Evolutionary conservation across 2,113 vertebrate species (phyloP), one percentile per base, ranked within the genome.

Genomic region (Spheniscus mendiculus): DNA sequence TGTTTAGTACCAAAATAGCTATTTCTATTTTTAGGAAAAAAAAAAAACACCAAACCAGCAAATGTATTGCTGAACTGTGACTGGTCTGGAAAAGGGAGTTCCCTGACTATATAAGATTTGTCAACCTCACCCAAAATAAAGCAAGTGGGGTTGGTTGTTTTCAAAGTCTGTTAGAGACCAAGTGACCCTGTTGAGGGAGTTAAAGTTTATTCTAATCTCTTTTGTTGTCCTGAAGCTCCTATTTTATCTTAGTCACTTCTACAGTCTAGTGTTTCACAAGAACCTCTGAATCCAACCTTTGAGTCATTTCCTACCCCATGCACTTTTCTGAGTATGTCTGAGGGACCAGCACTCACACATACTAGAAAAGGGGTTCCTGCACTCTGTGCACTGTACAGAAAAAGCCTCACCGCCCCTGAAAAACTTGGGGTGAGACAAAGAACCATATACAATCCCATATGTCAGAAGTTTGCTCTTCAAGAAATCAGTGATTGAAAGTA

Each of bases 1-100:
- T 97, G 83, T 94, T 92, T 92, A 59, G 29, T 82, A 87, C 38
- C 49, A 71, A 87, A 89, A 95, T 53, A 93, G 94, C 49, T 56
- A 62, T 29, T 76, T 56, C 56, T n/a, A 22, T n/a, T 58, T 22
- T 58, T 58, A n/a, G 29, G 5, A 25, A 40, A 17, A 42, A 79
- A 58, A 42, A 38, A 38, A 36, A 36, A 8, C 10, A 10, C 8
- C 27, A 78, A 82, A 59, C 14, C 19, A 91, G 71, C 5, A 49
- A 76, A 94, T 20, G 58, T 32, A 80, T 13, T 87, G 63, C 80
- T 90, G 53, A 91, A 73, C 49, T 38, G 27, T 50, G 56, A 79
- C 59, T 61, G 27, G 61, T 72, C 44, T 91, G 76, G 73, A 93
- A 91, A 89, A 90, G 72, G 95, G 91, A 92, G 91, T 87, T 89